A percentile compares a stretch with the other conserved stretches of the same genome.
These are phyloP conservation scores for Vannuccia rotundouncinata DNA, from an alignment of 2,888 invertebrate genomes.

Conservation along the genomic window DNA sequence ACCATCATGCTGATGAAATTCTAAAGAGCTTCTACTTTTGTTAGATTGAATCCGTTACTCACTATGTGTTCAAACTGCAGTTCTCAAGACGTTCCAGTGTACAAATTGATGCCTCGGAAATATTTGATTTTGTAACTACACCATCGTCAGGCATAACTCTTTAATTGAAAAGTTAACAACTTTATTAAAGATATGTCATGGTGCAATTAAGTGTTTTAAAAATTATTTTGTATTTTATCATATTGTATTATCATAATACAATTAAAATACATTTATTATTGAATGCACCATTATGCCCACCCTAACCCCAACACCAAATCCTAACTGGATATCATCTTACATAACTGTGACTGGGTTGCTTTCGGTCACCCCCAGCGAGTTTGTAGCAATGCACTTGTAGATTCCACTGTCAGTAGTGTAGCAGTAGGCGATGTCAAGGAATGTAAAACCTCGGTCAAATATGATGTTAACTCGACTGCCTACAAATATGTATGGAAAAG, in stretches of 20 bases:
- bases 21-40: no score
- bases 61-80: no score
- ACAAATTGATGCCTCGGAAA: slow-evolving; percentile 7
- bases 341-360: slow-evolving; percentile 75
- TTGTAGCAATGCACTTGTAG: slow-evolving; percentile 87
- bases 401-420: slow-evolving; percentile 95
- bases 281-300: no score
- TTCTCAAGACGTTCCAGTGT: not conserved
- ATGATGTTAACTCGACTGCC: slow-evolving; percentile 91
- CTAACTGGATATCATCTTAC: slow-evolving; percentile 63
- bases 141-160: not conserved
- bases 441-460: slow-evolving; percentile 92
- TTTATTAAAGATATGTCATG: no score
- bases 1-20: no score
- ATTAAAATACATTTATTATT: no score
- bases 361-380: slow-evolving; percentile 79
- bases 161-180: not conserved
- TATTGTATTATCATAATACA: no score
- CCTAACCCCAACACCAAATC: no score
- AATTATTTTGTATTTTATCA: no score
- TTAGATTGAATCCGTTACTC: no score
- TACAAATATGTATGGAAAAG: not conserved
- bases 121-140: slow-evolving; percentile 6
- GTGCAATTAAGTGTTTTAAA: no score
- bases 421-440: slow-evolving; percentile 85